Evolutionary conservation across 2,888 invertebrate genomes (phyloP), one percentile per base, ranked within the genome.

Genomic region (Drosophila multiciliata): DNA sequence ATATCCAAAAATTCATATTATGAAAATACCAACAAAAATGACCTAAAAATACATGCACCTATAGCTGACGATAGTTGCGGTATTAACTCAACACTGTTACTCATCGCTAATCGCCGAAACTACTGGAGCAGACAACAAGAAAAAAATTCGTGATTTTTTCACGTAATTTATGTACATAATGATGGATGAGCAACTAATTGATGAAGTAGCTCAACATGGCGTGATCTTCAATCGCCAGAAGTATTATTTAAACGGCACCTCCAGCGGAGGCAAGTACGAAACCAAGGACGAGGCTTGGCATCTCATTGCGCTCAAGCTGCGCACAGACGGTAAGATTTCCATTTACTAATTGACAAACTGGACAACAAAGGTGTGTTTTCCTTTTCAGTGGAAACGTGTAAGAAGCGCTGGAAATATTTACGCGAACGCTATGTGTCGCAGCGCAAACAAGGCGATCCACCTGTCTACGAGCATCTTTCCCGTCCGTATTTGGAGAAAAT

Each of bases 401-500:
- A 93, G 61, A 93, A 93, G 73, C 92, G 93, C 2, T 93, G 93
- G 93, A 93, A 93, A 75, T 93, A 93, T 59, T 66, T 93, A 11
- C 90, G 93, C 4, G 93, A 93, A 61, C 91, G 93, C 1, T 93
- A 93, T 69, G 93, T 93, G 0, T 93, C 93, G 3, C 93, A 93
- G 68, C 91, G 93, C 3, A 93, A 93, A 68, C 93, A 93, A 67
- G 92, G 93, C 5, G 93, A 93, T 71, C 92, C 93, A 3, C 93
- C 93, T 6, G 92, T 92, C 3, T 93, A 93, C 73, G 93, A 93
- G 64, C 93, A 93, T 71, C 80, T 93, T 12, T 93, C 93, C 3
- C 91, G 93, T 2, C 93, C 93, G 1, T 93, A 93, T 83, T 80
- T 93, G 57, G 93, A 93, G 73, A 93, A 93, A 83, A 93, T 93